phyloP scores from a whole-genome alignment of 1,140 invertebrate species.

The Drosophila ercepeae region DNA sequence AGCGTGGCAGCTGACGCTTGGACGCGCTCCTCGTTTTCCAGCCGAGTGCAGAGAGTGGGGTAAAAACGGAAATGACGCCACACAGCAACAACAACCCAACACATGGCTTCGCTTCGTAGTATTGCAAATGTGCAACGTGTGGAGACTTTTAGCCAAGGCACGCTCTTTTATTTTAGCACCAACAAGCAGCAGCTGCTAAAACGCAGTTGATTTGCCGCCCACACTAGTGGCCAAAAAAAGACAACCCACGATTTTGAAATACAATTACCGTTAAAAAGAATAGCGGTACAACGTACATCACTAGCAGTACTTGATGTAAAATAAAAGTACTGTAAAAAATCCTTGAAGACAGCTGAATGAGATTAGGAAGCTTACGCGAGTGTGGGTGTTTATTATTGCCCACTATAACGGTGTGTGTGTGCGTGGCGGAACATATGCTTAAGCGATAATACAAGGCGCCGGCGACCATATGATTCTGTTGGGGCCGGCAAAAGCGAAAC shows the following conservation, averaged over 20 bases:
- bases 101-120: conserved; percentile 29
- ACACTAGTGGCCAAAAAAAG: conserved; percentile 39
- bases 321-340: conserved; percentile 21
- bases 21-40: conserved; percentile 50
- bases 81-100: too few species aligned
- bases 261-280: not conserved
- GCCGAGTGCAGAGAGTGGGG: conserved; percentile 38
- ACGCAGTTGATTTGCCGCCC: conserved; percentile 37
- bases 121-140: conserved; percentile 56
- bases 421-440: conserved; percentile 42
- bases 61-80: conserved; percentile 78
- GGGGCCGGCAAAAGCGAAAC: conserved; percentile 40
- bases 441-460: conserved; percentile 28
- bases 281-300: too few species aligned
- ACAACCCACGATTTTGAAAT: conserved; percentile 2
- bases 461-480: conserved; percentile 73
- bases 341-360: conserved; percentile 40
- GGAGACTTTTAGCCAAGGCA: conserved; percentile 74
- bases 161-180: conserved; percentile 43
- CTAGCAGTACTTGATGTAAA: too few species aligned
- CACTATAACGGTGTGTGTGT: not conserved
- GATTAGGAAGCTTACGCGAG: conserved; percentile 8
- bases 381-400: conserved; percentile 3
- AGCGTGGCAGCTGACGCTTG: conserved; percentile 28
- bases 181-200: conserved; percentile 39